Base-by-base conservation (phyloP, 2,888 invertebrate genomes). In the Meliscaeva auricollis region DNA sequence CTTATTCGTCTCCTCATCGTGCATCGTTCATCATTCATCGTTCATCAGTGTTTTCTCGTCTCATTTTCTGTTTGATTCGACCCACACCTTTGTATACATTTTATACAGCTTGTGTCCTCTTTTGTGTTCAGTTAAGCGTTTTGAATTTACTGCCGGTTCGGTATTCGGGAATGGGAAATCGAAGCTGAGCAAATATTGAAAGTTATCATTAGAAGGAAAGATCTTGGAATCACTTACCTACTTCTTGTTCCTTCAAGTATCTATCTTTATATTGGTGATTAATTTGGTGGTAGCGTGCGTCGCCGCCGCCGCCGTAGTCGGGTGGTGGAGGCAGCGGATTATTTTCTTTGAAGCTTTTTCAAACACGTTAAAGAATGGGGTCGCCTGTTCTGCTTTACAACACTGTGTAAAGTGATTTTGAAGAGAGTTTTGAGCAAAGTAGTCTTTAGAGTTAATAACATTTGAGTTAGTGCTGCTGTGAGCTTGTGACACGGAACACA, bases 181-280 rank as follows among this genome's bases (percentile, higher is more conserved):
- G 79, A 79, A 84, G 83, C 75, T 79, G 83, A 54, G 62, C 74
- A 84, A 84, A 84, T 84, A 84, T 75, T 84, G 79, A 15, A 79
- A 66, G 79, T 84, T 84, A 70, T 75, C 79, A 75, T 79, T 79
- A 79, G 52, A 64, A n/a, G 38, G 66, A 41, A 62, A 58, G 15
- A 35, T 54, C 56, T 56, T 56, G 69, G 58, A 78, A 64, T 69
- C 75, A 66, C 69, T 70, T 64, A 64, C 75, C 58, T 76, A 46
- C 46, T 48, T 17, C 26, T 69, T 50, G 20, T 8, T 35, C 17
- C 60, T 35, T 32, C 13, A 52, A 46, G 38, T 3, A 38, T 26
- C 38, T 38, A 38, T 38, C 38, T 38, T 9, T 11, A 2, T 11
- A 38, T 38, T 38, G 26, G 26, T 26, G 26, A 26, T 38, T 7